phyloP scores from a whole-genome alignment of 2,888 invertebrate genomes.

The Microplitis deprimator region DNA sequence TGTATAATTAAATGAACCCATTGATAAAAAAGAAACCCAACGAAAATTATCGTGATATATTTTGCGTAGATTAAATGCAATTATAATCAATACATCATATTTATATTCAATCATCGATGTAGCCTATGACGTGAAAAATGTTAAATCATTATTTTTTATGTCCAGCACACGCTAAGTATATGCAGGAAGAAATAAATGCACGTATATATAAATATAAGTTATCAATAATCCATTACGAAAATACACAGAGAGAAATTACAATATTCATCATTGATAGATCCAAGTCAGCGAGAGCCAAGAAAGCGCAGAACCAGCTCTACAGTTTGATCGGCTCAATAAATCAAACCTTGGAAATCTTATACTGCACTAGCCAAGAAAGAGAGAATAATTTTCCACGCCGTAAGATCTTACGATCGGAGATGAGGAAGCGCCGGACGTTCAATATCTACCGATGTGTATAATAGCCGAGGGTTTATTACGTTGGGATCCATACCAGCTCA shows the following conservation, averaged over 20 bases:
- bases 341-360: constrained; percentile 63
- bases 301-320: constrained; percentile 40
- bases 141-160: not conserved
- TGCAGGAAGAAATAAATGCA: not conserved
- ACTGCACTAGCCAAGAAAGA: constrained; percentile 17
- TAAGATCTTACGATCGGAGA: constrained; percentile 43
- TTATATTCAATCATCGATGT: constrained; percentile 25
- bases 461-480: constrained; percentile 52
- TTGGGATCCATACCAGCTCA: constrained; percentile 1
- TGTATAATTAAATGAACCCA: constrained; percentile 29
- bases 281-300: constrained; percentile 44
- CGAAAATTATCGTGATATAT: constrained; percentile 21
- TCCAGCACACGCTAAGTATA: not conserved
- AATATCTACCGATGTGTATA: constrained; percentile 42
- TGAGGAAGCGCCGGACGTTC: constrained; percentile 52
- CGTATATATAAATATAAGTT: constrained; percentile 6
- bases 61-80: constrained; percentile 13
- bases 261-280: constrained; percentile 58
- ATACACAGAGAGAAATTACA: constrained; percentile 58
- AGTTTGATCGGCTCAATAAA: constrained; percentile 61
- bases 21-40: not conserved
- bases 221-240: constrained; percentile 48
- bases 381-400: constrained; percentile 52
- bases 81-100: constrained; percentile 32
- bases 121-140: not conserved